Conservation (phyloP, 2,113 vertebrate genomes). For the Crotalus horridus region DNA sequence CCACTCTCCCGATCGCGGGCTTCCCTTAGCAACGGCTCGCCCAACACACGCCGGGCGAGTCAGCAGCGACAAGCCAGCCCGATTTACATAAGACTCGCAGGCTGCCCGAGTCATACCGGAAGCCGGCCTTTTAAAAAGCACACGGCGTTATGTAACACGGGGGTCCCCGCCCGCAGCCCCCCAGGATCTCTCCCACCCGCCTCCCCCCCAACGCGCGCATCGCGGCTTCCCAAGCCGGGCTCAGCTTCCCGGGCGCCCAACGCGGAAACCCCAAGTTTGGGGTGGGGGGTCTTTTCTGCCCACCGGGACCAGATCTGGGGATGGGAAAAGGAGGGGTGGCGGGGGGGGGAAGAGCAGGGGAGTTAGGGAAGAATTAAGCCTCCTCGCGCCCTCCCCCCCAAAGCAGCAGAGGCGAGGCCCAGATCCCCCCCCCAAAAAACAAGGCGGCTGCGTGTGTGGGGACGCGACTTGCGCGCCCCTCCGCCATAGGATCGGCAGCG, state of each 20-base stretch:
- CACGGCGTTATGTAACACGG: constrained; percentile 57
- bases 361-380: neutral
- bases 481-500: neutral
- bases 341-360: neutral
- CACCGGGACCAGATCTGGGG: neutral
- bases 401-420: constrained; percentile 34
- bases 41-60: neutral
- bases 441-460: neutral
- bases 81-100: constrained; percentile 56
- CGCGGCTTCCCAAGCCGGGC: neutral
- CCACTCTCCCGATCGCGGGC: neutral
- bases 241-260: neutral
- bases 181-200: no score
- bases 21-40: neutral
- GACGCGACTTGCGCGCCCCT: neutral
- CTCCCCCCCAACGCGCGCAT: neutral
- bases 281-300: neutral
- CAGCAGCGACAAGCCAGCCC: neutral
- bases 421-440: neutral
- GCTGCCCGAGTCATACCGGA: constrained; percentile 67
- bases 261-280: neutral
- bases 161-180: neutral
- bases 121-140: constrained; percentile 58
- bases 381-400: neutral
- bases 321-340: neutral